Evolutionary conservation across 2,888 invertebrate species (phyloP).

Genomic region (Morinoia aosen): DNA sequence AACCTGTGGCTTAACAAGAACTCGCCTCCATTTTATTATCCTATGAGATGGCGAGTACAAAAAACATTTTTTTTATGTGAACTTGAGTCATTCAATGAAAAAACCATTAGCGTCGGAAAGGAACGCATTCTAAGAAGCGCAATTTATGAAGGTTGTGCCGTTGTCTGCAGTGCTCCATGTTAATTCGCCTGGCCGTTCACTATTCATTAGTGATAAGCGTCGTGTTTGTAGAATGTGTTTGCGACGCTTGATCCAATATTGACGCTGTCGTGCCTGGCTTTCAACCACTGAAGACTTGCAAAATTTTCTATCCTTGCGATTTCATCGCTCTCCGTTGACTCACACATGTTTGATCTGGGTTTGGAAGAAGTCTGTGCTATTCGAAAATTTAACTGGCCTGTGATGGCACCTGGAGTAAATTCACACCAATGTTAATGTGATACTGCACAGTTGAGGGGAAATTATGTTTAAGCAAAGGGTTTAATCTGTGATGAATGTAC

Average conservation of each 20-base stretch:
- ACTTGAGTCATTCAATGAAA: no score
- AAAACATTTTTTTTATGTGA: no score
- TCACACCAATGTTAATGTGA: neutral
- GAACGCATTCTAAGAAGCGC: no score
- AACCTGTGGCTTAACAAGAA: no score
- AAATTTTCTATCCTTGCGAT: neutral
- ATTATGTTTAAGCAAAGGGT: neutral
- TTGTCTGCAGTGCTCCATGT: neutral
- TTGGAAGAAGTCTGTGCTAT: neutral
- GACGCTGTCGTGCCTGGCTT: neutral
- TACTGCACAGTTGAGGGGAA: neutral
- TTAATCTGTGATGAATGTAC: neutral
- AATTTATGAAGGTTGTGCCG: neutral
- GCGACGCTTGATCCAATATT: neutral
- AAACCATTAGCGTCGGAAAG: no score
- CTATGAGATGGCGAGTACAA: no score
- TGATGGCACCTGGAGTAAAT: neutral
- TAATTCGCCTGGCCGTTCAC: neutral
- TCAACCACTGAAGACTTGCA: neutral
- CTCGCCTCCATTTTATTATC: no score
- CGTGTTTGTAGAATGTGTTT: neutral
- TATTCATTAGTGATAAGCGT: neutral
- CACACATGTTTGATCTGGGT: neutral
- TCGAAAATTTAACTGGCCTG: neutral
- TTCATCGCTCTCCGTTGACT: neutral